Percentiles rank a stretch among this genome's conserved stretches.
Conservation (phyloP, 2,797 vertebrate genomes). For the Hippopotamyrus pictus region DNA sequence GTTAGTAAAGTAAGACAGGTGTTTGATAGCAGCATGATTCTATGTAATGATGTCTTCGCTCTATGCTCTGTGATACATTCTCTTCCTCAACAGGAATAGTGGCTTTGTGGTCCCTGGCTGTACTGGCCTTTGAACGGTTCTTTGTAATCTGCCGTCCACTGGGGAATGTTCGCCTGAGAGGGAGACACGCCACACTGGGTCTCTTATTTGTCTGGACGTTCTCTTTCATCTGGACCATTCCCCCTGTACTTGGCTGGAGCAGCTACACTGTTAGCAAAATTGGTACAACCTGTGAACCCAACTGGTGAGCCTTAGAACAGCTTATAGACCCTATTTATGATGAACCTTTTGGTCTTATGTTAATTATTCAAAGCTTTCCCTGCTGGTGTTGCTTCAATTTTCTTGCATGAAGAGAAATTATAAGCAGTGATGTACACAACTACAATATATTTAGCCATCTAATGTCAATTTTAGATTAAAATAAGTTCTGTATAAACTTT, state of each 20-base stretch:
- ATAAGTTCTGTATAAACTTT: not conserved
- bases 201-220: slow-evolving; percentile 80
- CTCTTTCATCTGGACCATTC: slow-evolving; percentile 83
- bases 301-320: slow-evolving; percentile 70
- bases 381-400: not conserved
- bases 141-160: slow-evolving; percentile 75
- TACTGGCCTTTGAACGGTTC: slow-evolving; percentile 80
- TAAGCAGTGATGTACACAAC: not conserved
- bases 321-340: not conserved
- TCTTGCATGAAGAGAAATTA: not conserved
- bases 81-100: slow-evolving; percentile 66
- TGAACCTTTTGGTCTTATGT: not conserved
- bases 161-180: slow-evolving; percentile 60
- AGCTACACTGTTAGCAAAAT: slow-evolving; percentile 86
- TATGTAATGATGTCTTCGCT: not conserved
- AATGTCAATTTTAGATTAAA: not conserved
- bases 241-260: slow-evolving; percentile 81
- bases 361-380: not conserved
- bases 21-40: not conserved
- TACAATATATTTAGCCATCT: not conserved
- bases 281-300: slow-evolving; percentile 86
- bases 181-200: slow-evolving; percentile 69
- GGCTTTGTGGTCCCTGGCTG: slow-evolving; percentile 82
- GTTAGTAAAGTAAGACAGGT: not conserved
- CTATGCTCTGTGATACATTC: not conserved